Percentiles rank a stretch among this genome's conserved stretches.
Evolutionary conservation across 1,140 invertebrate species (phyloP).

Genomic region (Cepaea nemoralis): DNA sequence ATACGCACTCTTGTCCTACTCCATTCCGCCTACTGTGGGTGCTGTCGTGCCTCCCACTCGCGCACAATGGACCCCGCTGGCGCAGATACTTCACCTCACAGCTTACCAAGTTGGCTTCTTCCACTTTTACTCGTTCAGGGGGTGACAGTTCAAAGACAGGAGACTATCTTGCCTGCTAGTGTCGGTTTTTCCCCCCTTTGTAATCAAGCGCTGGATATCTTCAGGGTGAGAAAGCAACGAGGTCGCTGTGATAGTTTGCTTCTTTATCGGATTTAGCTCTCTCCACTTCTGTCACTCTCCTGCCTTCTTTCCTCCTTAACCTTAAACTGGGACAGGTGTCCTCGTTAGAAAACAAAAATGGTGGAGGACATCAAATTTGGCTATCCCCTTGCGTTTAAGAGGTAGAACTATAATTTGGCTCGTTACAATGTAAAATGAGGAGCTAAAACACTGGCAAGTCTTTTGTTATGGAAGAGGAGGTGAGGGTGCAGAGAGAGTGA

Average conservation of each 20-base stretch:
- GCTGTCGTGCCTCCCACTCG: not conserved
- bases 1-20: conserved; percentile 15
- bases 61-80: not conserved
- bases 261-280: not conserved
- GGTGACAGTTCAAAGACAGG: not conserved
- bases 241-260: not conserved
- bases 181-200: conserved; percentile 2
- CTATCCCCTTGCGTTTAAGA: not conserved
- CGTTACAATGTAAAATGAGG: not conserved
- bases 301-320: not conserved
- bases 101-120: not conserved
- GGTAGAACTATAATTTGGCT: not conserved
- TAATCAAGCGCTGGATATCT: not conserved
- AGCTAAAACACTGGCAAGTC: not conserved
- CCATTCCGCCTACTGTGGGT: conserved; percentile 2
- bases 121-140: conserved; percentile 2
- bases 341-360: not conserved
- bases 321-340: not conserved
- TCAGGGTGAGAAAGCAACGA: conserved; percentile 12
- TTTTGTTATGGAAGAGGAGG: not conserved
- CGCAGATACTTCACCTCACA: not conserved
- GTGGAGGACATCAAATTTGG: not conserved
- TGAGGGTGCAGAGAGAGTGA: too few relatives aligned
- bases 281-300: not conserved
- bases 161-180: not conserved